Evolutionary conservation across 1,140 invertebrate species (phyloP), one percentile per base, ranked within the genome.

Genomic region (Dreissena rostriformis): DNA sequence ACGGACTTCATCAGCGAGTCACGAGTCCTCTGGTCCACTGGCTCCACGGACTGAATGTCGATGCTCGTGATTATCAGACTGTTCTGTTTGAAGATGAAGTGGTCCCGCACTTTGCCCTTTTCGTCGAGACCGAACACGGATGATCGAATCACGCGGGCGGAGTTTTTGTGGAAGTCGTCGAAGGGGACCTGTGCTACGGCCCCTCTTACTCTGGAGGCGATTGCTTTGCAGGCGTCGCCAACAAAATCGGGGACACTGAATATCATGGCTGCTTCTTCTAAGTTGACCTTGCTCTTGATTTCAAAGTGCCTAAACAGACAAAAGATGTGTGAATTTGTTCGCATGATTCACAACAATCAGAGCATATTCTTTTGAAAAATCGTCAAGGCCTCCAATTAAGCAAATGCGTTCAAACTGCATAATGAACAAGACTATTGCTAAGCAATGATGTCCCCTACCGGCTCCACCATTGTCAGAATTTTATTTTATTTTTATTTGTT

Each of bases 81-180:
- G 86, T 95, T 95, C 85, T 94, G 93, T 11, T 92, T 90, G 86
- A 95, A 95, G 10, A 78, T 72, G 52, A 95, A 94, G 29, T 86
- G 72, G 51, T 94, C 91, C 29, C 91, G 85, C 14, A 94, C 90
- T 78, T 94, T 94, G 53, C 88, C 87, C 72, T 93, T 93, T 14
- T 94, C 93, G 87, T 94, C 94, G 49, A 94, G 76, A 19, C 94
- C 94, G 91, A 95, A 95, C 49, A 95, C 94, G 66, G 94, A 93
- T 0, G 92, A 87, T 24, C 94, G 91, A 82, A 95, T 95, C 55
- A 95, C 94, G 72, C 92, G 91, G 14, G 94, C 94, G 24, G 94
- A 95, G 81, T 94, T 94, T 93, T 95, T 95, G 86, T 95, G 94
- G 85, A 95, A 95, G 86, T 95, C 94, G 89, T 95, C 94, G 88